phyloP scores from a whole-genome alignment of 2,113 vertebrate species.

The Cyprinodon variegatus region DNA sequence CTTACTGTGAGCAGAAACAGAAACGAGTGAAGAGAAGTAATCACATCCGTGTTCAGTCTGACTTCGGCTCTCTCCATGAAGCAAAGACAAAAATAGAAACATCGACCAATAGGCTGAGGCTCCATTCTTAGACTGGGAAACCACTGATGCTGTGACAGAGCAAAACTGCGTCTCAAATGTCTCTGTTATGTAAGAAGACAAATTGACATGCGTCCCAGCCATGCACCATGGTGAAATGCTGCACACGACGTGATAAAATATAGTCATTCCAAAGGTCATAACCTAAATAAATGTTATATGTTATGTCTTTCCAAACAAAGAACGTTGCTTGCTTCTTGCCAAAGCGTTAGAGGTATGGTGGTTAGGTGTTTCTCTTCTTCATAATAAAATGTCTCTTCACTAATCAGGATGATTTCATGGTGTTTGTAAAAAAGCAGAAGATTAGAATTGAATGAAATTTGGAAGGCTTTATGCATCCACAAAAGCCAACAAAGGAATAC shows the following conservation, averaged over 20 bases:
- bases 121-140: constrained; percentile 7
- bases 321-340: too few relatives aligned
- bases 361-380: too few relatives aligned
- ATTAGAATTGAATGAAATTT: too few relatives aligned
- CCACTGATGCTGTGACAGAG: constrained; percentile 4
- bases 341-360: too few relatives aligned
- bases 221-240: constrained; percentile 5
- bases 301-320: too few relatives aligned
- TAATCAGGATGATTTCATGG: too few relatives aligned
- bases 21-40: background rate
- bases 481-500: too few relatives aligned
- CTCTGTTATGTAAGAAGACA: constrained; percentile 12
- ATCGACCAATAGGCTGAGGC: constrained; percentile 31
- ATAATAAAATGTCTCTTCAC: too few relatives aligned
- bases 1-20: background rate
- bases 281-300: too few relatives aligned
- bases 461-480: too few relatives aligned
- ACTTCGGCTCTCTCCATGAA: constrained; percentile 13
- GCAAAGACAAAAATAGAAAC: constrained; percentile 43
- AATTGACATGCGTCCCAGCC: background rate
- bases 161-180: constrained; percentile 7
- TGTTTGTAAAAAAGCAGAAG: too few relatives aligned
- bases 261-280: too few relatives aligned
- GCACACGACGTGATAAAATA: background rate
- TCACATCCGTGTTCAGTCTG: constrained; percentile 1